A percentile compares a stretch with the other conserved stretches of the same genome.
Conservation (phyloP, 1,140 invertebrate species). For the Drosophila serrata region DNA sequence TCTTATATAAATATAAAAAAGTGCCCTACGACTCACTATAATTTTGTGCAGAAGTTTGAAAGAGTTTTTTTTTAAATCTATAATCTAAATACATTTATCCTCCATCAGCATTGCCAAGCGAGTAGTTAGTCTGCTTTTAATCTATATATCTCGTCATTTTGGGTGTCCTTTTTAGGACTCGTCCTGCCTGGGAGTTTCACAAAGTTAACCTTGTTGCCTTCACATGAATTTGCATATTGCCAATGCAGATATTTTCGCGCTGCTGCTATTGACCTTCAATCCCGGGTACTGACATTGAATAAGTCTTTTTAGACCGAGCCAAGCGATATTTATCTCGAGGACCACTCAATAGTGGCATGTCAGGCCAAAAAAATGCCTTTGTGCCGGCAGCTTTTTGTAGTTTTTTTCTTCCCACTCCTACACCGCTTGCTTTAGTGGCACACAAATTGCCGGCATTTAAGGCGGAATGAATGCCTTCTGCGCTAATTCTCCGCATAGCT, state of each 20-base stretch:
- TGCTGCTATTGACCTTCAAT: conserved; percentile 61
- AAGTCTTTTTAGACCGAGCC: conserved; percentile 41
- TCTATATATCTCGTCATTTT: neutral
- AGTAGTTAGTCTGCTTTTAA: neutral
- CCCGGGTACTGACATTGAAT: conserved; percentile 48
- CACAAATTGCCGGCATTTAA: conserved; percentile 52
- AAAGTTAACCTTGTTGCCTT: conserved; percentile 19
- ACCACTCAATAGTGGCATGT: conserved; percentile 44
- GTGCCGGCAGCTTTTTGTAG: conserved; percentile 39
- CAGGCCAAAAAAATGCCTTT: conserved; percentile 57
- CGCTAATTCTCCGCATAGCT: conserved; percentile 56
- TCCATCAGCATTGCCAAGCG: neutral
- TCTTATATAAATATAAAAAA: neutral
- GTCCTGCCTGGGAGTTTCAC: conserved; percentile 5
- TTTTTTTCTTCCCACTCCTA: too few species aligned
- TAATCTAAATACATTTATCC: neutral
- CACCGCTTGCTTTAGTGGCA: conserved; percentile 17
- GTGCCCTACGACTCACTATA: neutral
- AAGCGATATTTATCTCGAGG: conserved; percentile 32
- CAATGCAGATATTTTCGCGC: conserved; percentile 35
- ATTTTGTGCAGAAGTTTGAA: neutral
- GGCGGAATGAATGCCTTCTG: conserved; percentile 36
- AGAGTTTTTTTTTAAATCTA: neutral
- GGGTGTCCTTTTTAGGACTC: neutral
- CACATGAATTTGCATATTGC: conserved; percentile 36